Evolutionary conservation across 2,797 vertebrate genomes (phyloP).

Genomic region (Acanthiza pusilla): DNA sequence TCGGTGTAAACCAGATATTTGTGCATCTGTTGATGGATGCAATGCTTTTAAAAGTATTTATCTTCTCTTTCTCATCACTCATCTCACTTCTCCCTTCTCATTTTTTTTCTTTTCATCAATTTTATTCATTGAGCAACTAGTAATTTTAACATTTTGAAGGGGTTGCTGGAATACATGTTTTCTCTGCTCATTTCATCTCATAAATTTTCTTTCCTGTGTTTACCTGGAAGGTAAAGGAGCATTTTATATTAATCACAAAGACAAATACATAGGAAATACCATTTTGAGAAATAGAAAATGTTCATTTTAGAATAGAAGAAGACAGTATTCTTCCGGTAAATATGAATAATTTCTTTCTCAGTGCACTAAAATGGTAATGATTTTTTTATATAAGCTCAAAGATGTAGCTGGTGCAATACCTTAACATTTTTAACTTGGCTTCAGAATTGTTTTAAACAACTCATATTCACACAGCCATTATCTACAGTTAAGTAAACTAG

Average conservation of each 20-base stretch:
- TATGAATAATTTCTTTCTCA: neutral
- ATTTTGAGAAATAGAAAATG: neutral
- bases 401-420: neutral
- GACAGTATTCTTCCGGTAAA: neutral
- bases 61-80: neutral
- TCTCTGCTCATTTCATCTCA: neutral
- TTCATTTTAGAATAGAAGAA: neutral
- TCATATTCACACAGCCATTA: neutral
- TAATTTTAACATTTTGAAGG: neutral
- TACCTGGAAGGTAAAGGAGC: neutral
- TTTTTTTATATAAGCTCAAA: neutral
- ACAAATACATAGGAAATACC: neutral
- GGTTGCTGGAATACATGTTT: neutral
- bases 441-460: slow-evolving; percentile 2
- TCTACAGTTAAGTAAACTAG: neutral
- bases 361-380: neutral
- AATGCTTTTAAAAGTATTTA: neutral
- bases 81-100: neutral
- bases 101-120: neutral
- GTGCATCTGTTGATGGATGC: neutral
- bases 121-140: neutral
- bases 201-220: neutral
- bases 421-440: neutral
- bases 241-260: neutral
- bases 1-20: neutral